Evolutionary conservation across 2,797 vertebrate genomes (phyloP), one percentile per base, ranked within the genome.

Genomic region (Onychomys arenicola): DNA sequence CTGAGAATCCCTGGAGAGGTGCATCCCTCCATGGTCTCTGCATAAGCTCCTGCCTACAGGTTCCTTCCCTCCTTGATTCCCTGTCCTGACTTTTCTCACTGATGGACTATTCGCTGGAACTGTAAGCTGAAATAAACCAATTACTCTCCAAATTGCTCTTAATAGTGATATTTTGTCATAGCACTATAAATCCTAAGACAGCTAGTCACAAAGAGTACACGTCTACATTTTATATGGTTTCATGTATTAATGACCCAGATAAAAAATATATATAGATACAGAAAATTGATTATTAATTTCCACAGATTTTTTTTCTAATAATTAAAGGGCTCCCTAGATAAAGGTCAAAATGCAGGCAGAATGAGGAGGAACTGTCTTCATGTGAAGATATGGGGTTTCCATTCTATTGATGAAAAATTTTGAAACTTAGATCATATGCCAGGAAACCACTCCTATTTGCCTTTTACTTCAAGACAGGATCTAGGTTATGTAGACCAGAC

Each of bases 331-430:
- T 95, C 17, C 61, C 10, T 40, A 82, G 29, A 43, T 89, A 82
- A 96, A 73, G 27, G 17, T 34, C 29, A 96, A 40, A 46, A 5
- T 14, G 11, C 71, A 63, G 34, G 6, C 34, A 63, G 7, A 85
- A 78, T 95, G 29, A 57, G n/a, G 40, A 82, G 17, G 67, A 40
- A 77, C 40, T 94, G 8, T n/a, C 29, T 71, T 63, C 12, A 16
- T 75, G 67, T 29, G 67, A 55, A 73, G 67, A 57, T 73, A 10
- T 77, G 46, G 34, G 2, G 6, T 97, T 96, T 95, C 40, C 8
- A 63, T 96, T 95, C 85, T 40, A n/a, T 0, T 91, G 55, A 75
- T 89, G 55, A 93, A 89, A 29, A 37, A 49, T 34, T 81, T 82
- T 34, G 34, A 59, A 82, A 89, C 23, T 83, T 73, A 43, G 27